phyloP scores from a whole-genome alignment of 2,888 invertebrate genomes.

The Dolichopus griseipennis region DNA sequence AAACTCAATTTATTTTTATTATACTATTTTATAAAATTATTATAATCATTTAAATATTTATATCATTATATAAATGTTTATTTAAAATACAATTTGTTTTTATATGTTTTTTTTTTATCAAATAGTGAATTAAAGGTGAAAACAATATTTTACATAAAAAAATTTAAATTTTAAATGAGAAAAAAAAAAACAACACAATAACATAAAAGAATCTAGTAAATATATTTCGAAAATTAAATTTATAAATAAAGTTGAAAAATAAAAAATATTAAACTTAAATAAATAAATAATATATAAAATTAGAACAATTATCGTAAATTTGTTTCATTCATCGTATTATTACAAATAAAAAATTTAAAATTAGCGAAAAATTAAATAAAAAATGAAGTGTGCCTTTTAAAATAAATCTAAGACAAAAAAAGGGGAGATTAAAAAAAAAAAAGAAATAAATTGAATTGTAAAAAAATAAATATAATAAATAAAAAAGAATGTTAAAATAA shows the following conservation, averaged over 20 bases:
- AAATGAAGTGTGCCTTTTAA: slow-evolving; percentile 1
- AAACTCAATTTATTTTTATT: no score
- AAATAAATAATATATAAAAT: not conserved
- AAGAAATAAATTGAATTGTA: not conserved
- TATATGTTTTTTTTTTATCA: not conserved
- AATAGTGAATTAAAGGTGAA: not conserved
- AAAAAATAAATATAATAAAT: not conserved
- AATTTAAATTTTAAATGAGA: not conserved
- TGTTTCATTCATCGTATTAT: not conserved
- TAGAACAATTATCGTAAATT: not conserved
- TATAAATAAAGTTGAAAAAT: not conserved
- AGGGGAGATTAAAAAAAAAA: not conserved
- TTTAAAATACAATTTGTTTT: not conserved
- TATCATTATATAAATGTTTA: no score
- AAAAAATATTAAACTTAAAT: not conserved
- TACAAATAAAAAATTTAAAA: not conserved
- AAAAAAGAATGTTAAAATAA: not conserved
- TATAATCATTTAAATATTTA: no score
- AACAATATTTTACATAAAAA: not conserved
- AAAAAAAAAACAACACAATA: not conserved
- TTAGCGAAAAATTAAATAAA: not conserved
- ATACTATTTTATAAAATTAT: no score
- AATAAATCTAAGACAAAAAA: not conserved
- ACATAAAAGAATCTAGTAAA: not conserved
- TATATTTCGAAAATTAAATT: not conserved